A percentile compares a stretch with the other conserved stretches of the same genome.
phyloP scores from a whole-genome alignment of 92 coral and sea anemone genomes.

The Isaurus tuberculatus region DNA sequence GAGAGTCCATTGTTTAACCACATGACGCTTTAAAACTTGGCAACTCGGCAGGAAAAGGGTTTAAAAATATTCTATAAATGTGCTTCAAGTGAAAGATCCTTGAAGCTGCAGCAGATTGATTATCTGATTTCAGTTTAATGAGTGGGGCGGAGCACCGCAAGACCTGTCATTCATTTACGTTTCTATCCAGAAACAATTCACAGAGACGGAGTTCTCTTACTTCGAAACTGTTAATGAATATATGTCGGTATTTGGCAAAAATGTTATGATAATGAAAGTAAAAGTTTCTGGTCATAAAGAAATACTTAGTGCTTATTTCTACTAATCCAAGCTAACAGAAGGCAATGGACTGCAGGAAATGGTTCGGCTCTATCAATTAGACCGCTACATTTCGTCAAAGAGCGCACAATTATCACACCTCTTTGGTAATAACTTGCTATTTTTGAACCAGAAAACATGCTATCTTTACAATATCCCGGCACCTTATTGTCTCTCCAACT shows the following conservation, averaged over 20 bases:
- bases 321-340: not conserved
- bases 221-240: not conserved
- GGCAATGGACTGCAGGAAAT: slow-evolving; percentile 10
- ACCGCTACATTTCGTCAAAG: not conserved
- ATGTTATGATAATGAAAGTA: not conserved
- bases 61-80: too few species aligned
- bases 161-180: not conserved
- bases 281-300: not conserved
- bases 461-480: not conserved
- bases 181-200: not conserved
- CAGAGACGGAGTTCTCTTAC: not conserved
- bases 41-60: too few species aligned
- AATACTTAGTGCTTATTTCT: not conserved
- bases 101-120: not conserved
- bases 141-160: slow-evolving; percentile 22
- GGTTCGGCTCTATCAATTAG: not conserved
- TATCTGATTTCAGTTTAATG: slow-evolving; percentile 23
- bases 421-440: not conserved
- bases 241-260: not conserved
- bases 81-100: too few species aligned
- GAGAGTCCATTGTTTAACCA: too few species aligned
- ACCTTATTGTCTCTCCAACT: not conserved
- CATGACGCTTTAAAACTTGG: too few species aligned
- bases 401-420: not conserved
- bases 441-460: not conserved